These are phyloP conservation scores for Gymnogyps californianus DNA, from an alignment of 2,113 vertebrate species.

Conservation along the genomic window DNA sequence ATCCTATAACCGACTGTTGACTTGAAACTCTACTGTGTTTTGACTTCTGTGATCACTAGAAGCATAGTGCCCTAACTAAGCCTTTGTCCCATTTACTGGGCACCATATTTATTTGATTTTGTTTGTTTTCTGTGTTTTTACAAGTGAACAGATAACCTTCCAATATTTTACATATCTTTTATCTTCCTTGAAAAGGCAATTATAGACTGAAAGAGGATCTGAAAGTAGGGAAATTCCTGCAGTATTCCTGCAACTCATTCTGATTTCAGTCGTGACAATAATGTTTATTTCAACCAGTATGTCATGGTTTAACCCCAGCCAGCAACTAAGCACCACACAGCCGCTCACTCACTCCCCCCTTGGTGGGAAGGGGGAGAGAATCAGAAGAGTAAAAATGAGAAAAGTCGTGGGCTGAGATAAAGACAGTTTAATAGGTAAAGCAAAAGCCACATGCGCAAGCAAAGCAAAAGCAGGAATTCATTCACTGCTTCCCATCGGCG, in stretches of 20 bases:
- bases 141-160: neutral
- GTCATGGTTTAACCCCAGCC: no score
- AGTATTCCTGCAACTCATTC: neutral
- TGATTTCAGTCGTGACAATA: neutral
- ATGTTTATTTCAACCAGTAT: neutral
- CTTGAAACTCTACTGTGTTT: neutral
- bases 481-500: no score
- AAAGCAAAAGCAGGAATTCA: no score
- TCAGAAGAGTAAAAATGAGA: no score
- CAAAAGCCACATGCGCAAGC: accelerated
- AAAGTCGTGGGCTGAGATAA: no score
- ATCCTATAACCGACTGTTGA: neutral
- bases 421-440: no score
- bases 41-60: neutral
- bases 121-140: neutral
- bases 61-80: neutral
- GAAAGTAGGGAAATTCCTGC: neutral
- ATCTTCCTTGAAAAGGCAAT: neutral
- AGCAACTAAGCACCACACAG: no score
- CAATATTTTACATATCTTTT: neutral
- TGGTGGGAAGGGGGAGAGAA: no score
- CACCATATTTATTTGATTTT: neutral
- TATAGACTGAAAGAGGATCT: neutral
- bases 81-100: neutral
- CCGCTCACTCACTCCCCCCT: no score